Conservation (phyloP, 1,140 invertebrate genomes). For the Lepidurus arcticus region DNA sequence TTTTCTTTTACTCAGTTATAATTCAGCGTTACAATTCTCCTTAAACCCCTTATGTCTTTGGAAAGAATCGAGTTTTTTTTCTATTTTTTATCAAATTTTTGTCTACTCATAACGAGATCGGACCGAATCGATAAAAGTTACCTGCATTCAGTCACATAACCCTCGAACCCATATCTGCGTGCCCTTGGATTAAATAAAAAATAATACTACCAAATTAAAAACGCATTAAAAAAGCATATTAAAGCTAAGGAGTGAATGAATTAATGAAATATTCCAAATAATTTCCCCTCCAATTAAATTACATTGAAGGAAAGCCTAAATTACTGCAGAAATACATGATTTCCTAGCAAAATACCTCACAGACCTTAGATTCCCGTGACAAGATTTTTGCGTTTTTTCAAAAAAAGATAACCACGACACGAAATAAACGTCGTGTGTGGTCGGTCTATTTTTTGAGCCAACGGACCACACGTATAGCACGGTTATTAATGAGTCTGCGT, state of each 20-base stretch:
- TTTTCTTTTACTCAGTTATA: neutral
- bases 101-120: neutral
- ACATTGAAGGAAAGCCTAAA: too few relatives aligned
- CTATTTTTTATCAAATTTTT: neutral
- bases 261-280: too few relatives aligned
- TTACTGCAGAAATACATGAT: too few relatives aligned
- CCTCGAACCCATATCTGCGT: neutral
- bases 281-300: too few relatives aligned
- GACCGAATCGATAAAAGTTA: neutral
- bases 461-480: neutral
- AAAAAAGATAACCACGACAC: neutral
- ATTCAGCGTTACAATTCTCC: neutral
- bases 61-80: neutral
- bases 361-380: too few relatives aligned
- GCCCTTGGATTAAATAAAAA: neutral
- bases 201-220: too few relatives aligned
- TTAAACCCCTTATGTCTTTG: neutral
- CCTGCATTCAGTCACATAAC: neutral
- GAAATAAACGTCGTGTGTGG: conserved; percentile 1
- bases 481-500: conserved; percentile 18
- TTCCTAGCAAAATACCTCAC: too few relatives aligned
- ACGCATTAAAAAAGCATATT: too few relatives aligned
- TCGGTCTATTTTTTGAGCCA: conserved; percentile 7
- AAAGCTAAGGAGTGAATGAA: too few relatives aligned
- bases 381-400: too few relatives aligned